These are phyloP conservation scores for Uria lomvia DNA, from an alignment of 2,113 vertebrate species.

Conservation along the genomic window DNA sequence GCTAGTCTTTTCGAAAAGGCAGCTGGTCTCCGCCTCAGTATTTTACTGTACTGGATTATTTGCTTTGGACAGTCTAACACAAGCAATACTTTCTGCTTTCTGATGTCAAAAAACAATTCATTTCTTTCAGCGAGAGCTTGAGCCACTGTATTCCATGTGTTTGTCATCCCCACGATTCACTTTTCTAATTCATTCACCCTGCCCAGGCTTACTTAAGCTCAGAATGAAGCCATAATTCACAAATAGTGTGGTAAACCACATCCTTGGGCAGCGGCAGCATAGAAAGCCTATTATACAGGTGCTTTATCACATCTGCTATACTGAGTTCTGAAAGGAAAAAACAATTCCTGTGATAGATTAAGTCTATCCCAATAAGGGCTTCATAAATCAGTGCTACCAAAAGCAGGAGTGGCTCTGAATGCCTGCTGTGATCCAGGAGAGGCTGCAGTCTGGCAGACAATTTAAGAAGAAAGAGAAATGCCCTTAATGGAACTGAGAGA, in stretches of 20 bases:
- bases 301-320: slow-evolving; percentile 37
- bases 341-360: slow-evolving; percentile 50
- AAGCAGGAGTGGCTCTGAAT: slow-evolving; percentile 20
- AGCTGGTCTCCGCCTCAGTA: neutral
- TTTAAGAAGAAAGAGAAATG: slow-evolving; percentile 11
- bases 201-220: slow-evolving; percentile 23
- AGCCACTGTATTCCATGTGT: neutral
- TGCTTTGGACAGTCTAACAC: neutral
- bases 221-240: slow-evolving; percentile 34
- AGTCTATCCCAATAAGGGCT: slow-evolving; percentile 21
- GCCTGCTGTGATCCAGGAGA: neutral
- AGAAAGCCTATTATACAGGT: slow-evolving; percentile 35
- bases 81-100: neutral
- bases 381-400: slow-evolving; percentile 32
- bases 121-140: neutral
- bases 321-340: slow-evolving; percentile 16
- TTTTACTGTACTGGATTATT: neutral
- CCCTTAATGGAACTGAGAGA: neutral
- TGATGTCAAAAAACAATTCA: neutral
- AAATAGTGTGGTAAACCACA: slow-evolving; percentile 16
- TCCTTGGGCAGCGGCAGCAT: neutral
- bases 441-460: neutral
- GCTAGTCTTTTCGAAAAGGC: neutral
- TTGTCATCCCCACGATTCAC: neutral
- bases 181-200: slow-evolving; percentile 37